Evolutionary conservation across 1,140 invertebrate species (phyloP), one percentile per base, ranked within the genome.

Genomic region (Meloidogyne chitwoodi): DNA sequence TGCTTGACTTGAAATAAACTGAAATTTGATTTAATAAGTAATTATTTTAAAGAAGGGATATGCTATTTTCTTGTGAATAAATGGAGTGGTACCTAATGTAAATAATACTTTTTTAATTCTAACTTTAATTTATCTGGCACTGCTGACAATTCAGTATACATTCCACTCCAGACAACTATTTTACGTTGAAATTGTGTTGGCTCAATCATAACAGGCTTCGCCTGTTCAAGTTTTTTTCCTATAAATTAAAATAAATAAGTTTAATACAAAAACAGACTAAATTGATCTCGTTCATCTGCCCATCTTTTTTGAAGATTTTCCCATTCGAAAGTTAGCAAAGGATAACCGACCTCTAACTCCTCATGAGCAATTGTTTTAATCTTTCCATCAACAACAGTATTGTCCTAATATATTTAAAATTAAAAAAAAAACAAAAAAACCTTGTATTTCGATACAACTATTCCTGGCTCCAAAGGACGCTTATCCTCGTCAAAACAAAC

Each of bases 381-480:
- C 89, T 96, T 93, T 72, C 94, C 93, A 88, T 96, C 92, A 0
- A 96, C 91, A 38, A 98, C 93, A 74, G 94, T 94, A 14, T 34
- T 93, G 96, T 38, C 92, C 90, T 87, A 90, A 88, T 88, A 90
- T 91, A 64, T 10, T 24, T 3, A 56, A 34, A 61, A 11, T 8
- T 16, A 11, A 44, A 22, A 73, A 14, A 27, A 26, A 0, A 27
- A n/a, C n/a, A 65, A 44, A n/a, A 68, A 65, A 70, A 83, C 81
- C 48, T 77, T 71, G 68, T 87, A 87, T 8, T 81, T 64, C 10
- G 85, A 83, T 26, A 85, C 76, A 22, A 62, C 29, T 64, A 76
- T 85, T 31, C n/a, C n/a, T n/a, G 48, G 19, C n/a, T 19, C 48
- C n/a, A 56, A 56, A 44, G 41, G 41, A 44, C 12, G 16, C 12